These are phyloP conservation scores for Tenthredo distinguenda DNA, from an alignment of 2,888 invertebrate species.

Conservation along the genomic window DNA sequence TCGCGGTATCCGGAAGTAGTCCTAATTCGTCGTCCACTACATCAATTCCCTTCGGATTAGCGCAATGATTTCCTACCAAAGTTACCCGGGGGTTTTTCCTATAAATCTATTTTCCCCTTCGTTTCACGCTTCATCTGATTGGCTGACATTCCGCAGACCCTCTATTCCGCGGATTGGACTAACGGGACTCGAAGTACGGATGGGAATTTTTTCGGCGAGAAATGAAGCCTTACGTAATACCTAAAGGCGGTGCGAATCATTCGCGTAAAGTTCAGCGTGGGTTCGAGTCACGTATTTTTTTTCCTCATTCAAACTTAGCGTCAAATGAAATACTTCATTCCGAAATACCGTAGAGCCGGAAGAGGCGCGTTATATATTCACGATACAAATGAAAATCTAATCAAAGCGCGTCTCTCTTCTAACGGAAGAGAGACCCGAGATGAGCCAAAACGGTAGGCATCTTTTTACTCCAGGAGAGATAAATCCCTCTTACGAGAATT, in stretches of 20 bases:
- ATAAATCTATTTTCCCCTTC: conserved; percentile 61
- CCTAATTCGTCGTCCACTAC: conserved; percentile 65
- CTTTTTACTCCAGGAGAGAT: background rate
- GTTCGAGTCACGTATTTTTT: background rate
- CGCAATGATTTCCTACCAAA: conserved; percentile 66
- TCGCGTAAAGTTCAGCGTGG: background rate
- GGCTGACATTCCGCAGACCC: conserved; percentile 60
- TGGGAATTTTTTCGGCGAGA: conserved; percentile 9
- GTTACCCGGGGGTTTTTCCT: conserved; percentile 49
- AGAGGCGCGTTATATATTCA: conserved; percentile 27
- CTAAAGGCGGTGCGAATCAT: background rate
- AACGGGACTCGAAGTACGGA: conserved; percentile 18
- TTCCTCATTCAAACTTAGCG: background rate
- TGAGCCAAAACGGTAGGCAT: background rate
- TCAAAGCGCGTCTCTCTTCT: conserved; percentile 14
- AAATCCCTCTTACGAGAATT: conserved; percentile 1
- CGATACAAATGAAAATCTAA: conserved; percentile 45
- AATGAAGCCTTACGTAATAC: background rate
- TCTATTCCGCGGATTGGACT: conserved; percentile 25
- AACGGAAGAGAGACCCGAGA: background rate
- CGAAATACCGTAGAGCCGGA: conserved; percentile 18
- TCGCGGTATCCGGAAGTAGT: conserved; percentile 56
- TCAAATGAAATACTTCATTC: conserved; percentile 36
- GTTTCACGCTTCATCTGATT: conserved; percentile 57
- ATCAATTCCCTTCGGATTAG: conserved; percentile 69